Percentiles rank a stretch among this genome's conserved stretches.
Conservation (phyloP, 1,140 invertebrate genomes). For the Diachasma alloeum region DNA sequence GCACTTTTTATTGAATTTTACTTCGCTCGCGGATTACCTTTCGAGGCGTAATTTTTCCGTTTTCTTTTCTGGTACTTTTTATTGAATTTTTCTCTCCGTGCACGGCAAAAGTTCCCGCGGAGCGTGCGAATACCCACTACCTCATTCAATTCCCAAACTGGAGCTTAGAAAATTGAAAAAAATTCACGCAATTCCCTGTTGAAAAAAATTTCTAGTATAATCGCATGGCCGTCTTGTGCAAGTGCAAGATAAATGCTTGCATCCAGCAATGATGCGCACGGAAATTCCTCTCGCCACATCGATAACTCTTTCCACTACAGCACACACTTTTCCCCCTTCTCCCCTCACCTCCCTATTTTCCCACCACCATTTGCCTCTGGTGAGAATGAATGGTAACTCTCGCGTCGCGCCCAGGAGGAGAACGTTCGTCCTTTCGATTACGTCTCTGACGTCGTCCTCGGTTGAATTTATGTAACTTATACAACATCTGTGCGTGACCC, state of each 20-base stretch:
- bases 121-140: too few relatives aligned
- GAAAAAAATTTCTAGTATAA: too few relatives aligned
- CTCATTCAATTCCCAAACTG: too few relatives aligned
- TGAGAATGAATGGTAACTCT: neutral
- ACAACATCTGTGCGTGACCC: slow-evolving; percentile 2
- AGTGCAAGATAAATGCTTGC: neutral
- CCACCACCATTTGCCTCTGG: neutral
- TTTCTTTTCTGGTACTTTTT: too few relatives aligned
- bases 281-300: neutral
- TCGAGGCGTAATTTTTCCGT: too few relatives aligned
- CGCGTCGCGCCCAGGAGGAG: slow-evolving; percentile 15
- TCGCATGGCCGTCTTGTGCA: too few relatives aligned
- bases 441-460: slow-evolving; percentile 33
- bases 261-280: neutral
- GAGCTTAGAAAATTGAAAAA: too few relatives aligned
- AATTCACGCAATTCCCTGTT: too few relatives aligned
- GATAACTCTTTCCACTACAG: neutral
- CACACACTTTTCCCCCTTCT: slow-evolving; percentile 13
- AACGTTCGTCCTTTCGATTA: slow-evolving; percentile 35
- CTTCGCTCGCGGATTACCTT: too few relatives aligned
- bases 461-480: slow-evolving; percentile 15
- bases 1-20: too few relatives aligned
- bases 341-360: slow-evolving; percentile 1
- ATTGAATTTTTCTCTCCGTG: too few relatives aligned
- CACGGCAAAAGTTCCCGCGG: too few relatives aligned